A percentile compares a stretch with the other conserved stretches of the same genome.
phyloP scores from a whole-genome alignment of 2,113 vertebrate genomes.

The Morone chrysops region DNA sequence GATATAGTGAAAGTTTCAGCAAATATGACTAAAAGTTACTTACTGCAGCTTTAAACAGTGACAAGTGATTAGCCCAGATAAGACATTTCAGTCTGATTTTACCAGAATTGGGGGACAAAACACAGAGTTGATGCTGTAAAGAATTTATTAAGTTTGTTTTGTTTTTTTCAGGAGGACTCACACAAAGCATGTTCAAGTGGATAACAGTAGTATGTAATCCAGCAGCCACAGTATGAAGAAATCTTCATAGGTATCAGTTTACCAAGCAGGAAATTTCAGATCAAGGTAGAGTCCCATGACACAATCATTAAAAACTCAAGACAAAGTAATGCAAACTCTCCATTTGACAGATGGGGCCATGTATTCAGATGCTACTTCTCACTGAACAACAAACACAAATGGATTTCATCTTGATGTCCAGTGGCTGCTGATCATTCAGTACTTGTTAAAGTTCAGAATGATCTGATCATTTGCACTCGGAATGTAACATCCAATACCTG shows the following conservation, averaged over 20 bases:
- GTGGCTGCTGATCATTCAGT: background rate
- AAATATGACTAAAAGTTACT: no score
- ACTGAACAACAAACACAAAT: background rate
- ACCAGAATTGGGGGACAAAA: background rate
- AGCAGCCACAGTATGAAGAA: no score
- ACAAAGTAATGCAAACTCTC: background rate
- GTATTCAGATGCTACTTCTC: background rate
- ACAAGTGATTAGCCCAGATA: no score
- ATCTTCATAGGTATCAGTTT: background rate
- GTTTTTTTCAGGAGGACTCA: background rate
- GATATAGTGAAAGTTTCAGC: no score
- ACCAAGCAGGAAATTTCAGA: background rate
- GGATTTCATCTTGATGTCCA: background rate
- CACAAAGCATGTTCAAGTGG: background rate
- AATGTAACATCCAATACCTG: slow-evolving; percentile 53
- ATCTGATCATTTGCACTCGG: background rate
- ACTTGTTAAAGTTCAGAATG: slow-evolving; percentile 16
- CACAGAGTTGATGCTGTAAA: background rate
- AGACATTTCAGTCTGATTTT: background rate
- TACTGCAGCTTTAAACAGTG: background rate
- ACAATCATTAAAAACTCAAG: background rate
- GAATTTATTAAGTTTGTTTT: background rate
- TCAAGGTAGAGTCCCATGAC: background rate
- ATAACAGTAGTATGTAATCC: background rate
- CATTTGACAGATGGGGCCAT: background rate